Evolutionary conservation across 1,140 invertebrate genomes (phyloP).

Genomic region (Helicoverpa zea): DNA sequence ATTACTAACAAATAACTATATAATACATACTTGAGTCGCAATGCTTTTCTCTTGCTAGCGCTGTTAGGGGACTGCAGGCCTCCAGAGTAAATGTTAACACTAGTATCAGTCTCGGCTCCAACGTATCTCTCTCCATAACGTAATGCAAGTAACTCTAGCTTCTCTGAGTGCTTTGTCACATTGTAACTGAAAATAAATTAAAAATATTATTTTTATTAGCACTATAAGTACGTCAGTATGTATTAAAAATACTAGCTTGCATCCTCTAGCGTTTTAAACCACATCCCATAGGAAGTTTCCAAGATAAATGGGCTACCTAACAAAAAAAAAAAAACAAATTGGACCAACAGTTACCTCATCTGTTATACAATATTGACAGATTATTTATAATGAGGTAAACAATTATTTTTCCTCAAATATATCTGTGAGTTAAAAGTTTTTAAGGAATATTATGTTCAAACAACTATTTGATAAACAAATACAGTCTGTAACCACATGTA

Average conservation of each 20-base stretch:
- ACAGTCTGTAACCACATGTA: background rate
- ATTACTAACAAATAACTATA: too few species aligned
- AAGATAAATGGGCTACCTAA: too few species aligned
- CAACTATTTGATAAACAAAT: background rate
- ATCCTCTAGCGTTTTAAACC: too few species aligned
- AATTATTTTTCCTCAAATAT: too few species aligned
- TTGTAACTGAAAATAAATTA: conserved; percentile 87
- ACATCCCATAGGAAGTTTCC: too few species aligned
- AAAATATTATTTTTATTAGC: background rate
- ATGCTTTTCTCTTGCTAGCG: conserved; percentile 86
- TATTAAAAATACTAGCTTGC: background rate
- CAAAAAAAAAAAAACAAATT: too few species aligned
- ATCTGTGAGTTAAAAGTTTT: background rate
- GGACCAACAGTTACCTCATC: too few species aligned
- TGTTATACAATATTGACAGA: too few species aligned
- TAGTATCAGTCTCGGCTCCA: conserved; percentile 89
- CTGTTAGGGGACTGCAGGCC: conserved; percentile 85
- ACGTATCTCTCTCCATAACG: conserved; percentile 89
- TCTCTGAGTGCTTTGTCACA: conserved; percentile 87
- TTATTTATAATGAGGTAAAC: too few species aligned
- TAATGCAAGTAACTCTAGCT: conserved; percentile 88
- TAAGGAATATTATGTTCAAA: background rate
- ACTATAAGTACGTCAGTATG: background rate
- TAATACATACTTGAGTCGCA: conserved; percentile 80
- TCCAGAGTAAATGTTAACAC: conserved; percentile 88